Conservation (phyloP, 2,888 invertebrate species). For the Tribolium freemani region DNA sequence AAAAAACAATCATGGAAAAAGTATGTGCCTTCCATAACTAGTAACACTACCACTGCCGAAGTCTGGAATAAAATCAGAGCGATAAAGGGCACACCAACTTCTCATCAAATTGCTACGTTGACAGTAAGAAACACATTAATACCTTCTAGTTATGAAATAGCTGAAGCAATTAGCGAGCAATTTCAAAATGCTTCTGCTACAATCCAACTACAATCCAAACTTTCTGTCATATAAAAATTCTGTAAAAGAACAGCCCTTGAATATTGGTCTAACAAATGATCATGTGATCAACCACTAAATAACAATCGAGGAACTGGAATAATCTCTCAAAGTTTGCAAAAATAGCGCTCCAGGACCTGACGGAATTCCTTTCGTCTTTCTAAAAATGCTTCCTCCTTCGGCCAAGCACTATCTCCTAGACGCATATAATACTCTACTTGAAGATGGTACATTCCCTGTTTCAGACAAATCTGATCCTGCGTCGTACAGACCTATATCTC, state of each 20-base stretch:
- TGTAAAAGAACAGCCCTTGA: constrained; percentile 3
- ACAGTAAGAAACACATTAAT: neutral
- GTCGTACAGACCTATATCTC: constrained; percentile 42
- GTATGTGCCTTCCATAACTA: constrained; percentile 21
- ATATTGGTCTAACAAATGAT: constrained; percentile 8
- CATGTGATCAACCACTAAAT: constrained; percentile 28
- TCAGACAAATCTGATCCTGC: constrained; percentile 25
- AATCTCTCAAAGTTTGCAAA: constrained; percentile 21
- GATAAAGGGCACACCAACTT: constrained; percentile 31
- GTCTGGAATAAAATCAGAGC: constrained; percentile 42
- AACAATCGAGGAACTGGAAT: constrained; percentile 23
- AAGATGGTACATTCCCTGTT: constrained; percentile 17
- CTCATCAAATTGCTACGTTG: constrained; percentile 6
- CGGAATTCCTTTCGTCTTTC: constrained; percentile 27
- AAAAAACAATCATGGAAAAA: constrained; percentile 39
- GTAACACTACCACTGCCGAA: constrained; percentile 9
- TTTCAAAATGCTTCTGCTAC: constrained; percentile 17
- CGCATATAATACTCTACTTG: constrained; percentile 32
- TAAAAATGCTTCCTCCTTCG: constrained; percentile 25
- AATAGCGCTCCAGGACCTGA: constrained; percentile 36
- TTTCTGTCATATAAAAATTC: constrained; percentile 4
- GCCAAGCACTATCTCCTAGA: constrained; percentile 18
- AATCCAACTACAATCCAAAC: constrained; percentile 7
- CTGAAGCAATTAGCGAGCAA: constrained; percentile 2
- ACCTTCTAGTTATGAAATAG: constrained; percentile 1